These are phyloP conservation scores for Symphodus melops DNA, from an alignment of 2,113 vertebrate genomes.

Conservation along the genomic window DNA sequence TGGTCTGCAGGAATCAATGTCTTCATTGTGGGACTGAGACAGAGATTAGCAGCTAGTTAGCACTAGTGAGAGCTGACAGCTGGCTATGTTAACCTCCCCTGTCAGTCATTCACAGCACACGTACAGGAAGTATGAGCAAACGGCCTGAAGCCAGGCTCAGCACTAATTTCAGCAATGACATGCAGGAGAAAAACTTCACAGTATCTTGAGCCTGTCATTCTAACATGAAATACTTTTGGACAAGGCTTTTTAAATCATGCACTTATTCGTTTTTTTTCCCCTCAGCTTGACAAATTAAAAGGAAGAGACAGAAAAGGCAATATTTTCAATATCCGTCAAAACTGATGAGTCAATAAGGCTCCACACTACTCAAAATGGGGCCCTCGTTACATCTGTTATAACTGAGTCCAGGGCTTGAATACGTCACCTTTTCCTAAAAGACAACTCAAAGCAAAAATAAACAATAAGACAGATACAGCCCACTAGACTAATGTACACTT, in stretches of 20 bases:
- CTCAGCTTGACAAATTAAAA: conserved; percentile 20
- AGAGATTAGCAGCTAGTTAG: conserved; percentile 82
- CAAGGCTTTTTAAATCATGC: conserved; percentile 17
- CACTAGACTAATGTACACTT: neutral
- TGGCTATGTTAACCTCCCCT: conserved; percentile 63
- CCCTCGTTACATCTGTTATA: neutral
- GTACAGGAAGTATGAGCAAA: conserved; percentile 21
- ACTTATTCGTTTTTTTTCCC: conserved; percentile 30
- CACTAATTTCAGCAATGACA: conserved; percentile 4
- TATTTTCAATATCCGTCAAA: conserved; percentile 24
- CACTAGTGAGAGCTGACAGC: conserved; percentile 74
- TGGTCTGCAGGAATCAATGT: conserved; percentile 74
- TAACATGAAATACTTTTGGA: conserved; percentile 26
- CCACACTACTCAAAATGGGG: neutral
- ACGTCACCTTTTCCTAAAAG: conserved; percentile 10
- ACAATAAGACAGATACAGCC: conserved; percentile 11
- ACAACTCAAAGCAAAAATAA: conserved; percentile 4
- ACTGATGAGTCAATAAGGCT: neutral
- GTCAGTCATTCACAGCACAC: conserved; percentile 19
- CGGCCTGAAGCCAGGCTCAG: conserved; percentile 12
- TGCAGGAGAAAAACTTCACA: conserved; percentile 8
- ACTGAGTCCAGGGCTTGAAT: conserved; percentile 4
- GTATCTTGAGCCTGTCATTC: conserved; percentile 25
- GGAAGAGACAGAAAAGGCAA: neutral
- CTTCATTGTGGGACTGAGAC: conserved; percentile 74